Evolutionary conservation across 2,888 invertebrate genomes (phyloP).

Genomic region (Clitarchus hookeri): DNA sequence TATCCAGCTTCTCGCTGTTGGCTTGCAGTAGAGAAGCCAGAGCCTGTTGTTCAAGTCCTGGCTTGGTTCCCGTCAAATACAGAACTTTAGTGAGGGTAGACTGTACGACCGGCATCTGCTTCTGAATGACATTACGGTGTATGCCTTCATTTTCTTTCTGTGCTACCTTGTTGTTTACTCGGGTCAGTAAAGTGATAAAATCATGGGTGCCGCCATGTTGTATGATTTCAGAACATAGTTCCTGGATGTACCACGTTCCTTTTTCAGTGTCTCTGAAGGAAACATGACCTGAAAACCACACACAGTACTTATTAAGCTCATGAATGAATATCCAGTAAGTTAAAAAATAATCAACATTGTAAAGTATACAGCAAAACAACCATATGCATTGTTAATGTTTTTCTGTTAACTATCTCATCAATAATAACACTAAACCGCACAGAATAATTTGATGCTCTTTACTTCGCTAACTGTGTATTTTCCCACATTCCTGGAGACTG

Average conservation of each 20-base stretch:
- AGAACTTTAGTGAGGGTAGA: slow-evolving; percentile 21
- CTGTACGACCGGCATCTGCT: slow-evolving; percentile 29
- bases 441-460: too few relatives aligned
- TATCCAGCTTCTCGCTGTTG: neutral
- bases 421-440: too few relatives aligned
- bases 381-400: neutral
- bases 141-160: neutral
- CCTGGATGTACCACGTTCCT: slow-evolving; percentile 60
- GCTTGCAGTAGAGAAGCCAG: neutral
- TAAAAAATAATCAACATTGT: neutral
- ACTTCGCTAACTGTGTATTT: too few relatives aligned
- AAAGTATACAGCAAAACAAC: neutral
- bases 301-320: neutral
- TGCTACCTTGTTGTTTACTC: slow-evolving; percentile 34
- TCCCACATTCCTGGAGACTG: too few relatives aligned
- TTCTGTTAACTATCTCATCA: too few relatives aligned
- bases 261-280: slow-evolving; percentile 56
- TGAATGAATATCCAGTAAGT: neutral
- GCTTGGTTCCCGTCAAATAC: neutral
- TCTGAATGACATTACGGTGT: neutral
- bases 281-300: slow-evolving; percentile 52
- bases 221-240: slow-evolving; percentile 53
- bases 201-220: slow-evolving; percentile 39
- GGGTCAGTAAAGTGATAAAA: slow-evolving; percentile 32
- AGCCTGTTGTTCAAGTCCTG: neutral